These are phyloP conservation scores for Hypotaenidia philippensis DNA, from an alignment of 2,797 vertebrate genomes.

Conservation along the genomic window DNA sequence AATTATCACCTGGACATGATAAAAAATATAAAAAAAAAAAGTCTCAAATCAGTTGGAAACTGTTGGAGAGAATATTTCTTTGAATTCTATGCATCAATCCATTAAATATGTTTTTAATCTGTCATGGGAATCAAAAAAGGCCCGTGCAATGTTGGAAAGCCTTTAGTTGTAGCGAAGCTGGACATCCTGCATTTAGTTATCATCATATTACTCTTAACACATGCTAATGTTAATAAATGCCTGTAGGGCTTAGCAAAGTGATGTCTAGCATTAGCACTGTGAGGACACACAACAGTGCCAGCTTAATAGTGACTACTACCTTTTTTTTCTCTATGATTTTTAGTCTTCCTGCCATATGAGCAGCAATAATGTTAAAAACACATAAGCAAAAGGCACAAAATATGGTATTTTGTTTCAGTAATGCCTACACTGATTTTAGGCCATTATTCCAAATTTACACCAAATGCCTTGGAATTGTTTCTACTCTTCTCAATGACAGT, in stretches of 20 bases:
- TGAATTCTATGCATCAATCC: not conserved
- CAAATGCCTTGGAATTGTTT: not conserved
- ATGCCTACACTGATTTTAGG: not conserved
- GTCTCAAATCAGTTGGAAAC: not conserved
- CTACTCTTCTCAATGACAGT: not conserved
- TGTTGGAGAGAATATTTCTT: not conserved
- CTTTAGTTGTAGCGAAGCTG: not conserved
- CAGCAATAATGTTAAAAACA: not conserved
- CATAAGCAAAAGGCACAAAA: not conserved
- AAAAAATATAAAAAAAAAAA: not conserved
- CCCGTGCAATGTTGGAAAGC: not conserved
- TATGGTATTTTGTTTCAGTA: not conserved
- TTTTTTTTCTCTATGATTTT: not conserved
- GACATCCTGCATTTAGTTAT: not conserved
- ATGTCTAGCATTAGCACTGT: not conserved
- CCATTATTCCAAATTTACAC: not conserved
- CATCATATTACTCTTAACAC: not conserved
- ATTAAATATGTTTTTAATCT: not conserved
- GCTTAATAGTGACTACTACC: not conserved
- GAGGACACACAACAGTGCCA: not conserved
- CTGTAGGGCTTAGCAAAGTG: fast-evolving
- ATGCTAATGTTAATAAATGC: not conserved
- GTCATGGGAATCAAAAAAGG: not conserved
- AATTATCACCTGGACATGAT: not conserved
- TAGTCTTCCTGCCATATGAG: not conserved